Evolutionary conservation across 2,888 invertebrate species (phyloP).

Genomic region (Scaptomyza reducta): DNA sequence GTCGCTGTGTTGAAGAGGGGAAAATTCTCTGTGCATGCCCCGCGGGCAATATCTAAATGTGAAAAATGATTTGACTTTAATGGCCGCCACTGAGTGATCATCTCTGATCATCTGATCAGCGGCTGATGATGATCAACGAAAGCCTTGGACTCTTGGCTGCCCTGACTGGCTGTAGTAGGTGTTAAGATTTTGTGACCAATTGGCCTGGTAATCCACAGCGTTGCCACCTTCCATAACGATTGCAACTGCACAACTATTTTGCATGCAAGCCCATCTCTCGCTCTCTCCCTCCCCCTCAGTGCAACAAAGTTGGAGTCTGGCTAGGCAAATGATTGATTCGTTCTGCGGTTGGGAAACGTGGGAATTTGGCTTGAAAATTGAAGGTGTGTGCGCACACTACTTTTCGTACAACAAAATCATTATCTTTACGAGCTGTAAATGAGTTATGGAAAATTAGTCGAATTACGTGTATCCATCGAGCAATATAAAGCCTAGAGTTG

Average conservation of each 20-base stretch:
- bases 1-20: not conserved
- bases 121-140: constrained; percentile 37
- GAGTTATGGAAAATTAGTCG: constrained; percentile 61
- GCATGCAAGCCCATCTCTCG: constrained; percentile 34
- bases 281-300: not conserved
- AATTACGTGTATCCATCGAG: constrained; percentile 37
- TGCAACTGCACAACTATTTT: constrained; percentile 51
- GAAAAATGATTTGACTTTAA: constrained; percentile 84
- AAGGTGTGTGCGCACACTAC: constrained; percentile 76
- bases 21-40: constrained; percentile 36
- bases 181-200: constrained; percentile 81
- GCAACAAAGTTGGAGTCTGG: constrained; percentile 22
- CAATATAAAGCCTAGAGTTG: constrained; percentile 17
- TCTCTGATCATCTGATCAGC: constrained; percentile 51
- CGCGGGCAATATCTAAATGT: constrained; percentile 76
- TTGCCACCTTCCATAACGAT: constrained; percentile 54
- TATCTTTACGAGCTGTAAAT: constrained; percentile 67
- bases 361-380: constrained; percentile 73
- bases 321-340: constrained; percentile 75
- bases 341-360: constrained; percentile 72
- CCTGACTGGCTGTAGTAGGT: constrained; percentile 63
- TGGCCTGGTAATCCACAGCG: constrained; percentile 47
- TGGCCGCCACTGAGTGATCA: constrained; percentile 82
- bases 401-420: constrained; percentile 60
- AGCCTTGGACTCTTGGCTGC: constrained; percentile 43